Percentiles rank a stretch among this genome's conserved stretches.
phyloP scores from a whole-genome alignment of 2,888 invertebrate genomes.

The Plutella xylostella region DNA sequence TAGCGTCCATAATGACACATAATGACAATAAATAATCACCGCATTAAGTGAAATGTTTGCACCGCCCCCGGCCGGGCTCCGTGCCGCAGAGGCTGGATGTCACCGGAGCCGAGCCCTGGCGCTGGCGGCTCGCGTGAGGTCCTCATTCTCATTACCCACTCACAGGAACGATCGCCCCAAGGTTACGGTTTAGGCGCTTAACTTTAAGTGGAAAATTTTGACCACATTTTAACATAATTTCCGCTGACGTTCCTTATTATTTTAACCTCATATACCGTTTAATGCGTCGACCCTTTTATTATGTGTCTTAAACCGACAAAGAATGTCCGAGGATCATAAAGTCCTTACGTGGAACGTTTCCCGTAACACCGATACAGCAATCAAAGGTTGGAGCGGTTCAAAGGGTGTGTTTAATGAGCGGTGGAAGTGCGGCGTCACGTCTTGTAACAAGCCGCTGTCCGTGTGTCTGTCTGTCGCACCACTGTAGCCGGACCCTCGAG shows the following conservation, averaged over 20 bases:
- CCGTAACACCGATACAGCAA: slow-evolving; percentile 8
- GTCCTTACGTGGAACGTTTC: neutral
- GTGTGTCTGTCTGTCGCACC: slow-evolving; percentile 8
- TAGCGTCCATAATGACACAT: slow-evolving; percentile 53
- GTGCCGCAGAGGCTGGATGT: too few species aligned
- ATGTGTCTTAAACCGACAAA: neutral
- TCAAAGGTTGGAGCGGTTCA: slow-evolving; percentile 15
- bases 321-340: slow-evolving; percentile 2
- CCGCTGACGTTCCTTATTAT: slow-evolving; percentile 26
- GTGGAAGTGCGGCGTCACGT: slow-evolving; percentile 52
- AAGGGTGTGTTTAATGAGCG: slow-evolving; percentile 41
- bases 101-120: slow-evolving; percentile 14
- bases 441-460: slow-evolving; percentile 43
- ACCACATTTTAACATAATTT: slow-evolving; percentile 35
- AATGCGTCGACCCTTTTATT: neutral
- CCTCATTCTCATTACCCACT: slow-evolving; percentile 3
- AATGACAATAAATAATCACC: slow-evolving; percentile 58
- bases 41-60: slow-evolving; percentile 36
- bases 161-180: slow-evolving; percentile 27
- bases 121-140: neutral
- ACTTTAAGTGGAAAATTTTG: slow-evolving; percentile 28
- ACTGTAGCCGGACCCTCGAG: neutral
- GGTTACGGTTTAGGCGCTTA: slow-evolving; percentile 35
- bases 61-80: slow-evolving; percentile 9
- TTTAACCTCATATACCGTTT: slow-evolving; percentile 6